These are phyloP conservation scores for Balearica regulorum DNA, from an alignment of 2,797 vertebrate species.

Conservation along the genomic window DNA sequence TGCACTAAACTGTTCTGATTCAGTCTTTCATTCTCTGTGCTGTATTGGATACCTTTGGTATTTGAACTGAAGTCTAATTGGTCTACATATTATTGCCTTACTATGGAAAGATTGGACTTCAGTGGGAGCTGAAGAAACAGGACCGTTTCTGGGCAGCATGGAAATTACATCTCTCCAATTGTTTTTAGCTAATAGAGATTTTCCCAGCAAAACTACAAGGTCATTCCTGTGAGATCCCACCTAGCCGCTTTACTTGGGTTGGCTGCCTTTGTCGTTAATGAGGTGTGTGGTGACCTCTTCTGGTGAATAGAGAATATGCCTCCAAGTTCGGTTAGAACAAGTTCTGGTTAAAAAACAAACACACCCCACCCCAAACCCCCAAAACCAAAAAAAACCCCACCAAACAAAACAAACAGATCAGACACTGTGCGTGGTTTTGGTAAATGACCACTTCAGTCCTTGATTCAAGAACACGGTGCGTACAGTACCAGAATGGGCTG, in stretches of 20 bases:
- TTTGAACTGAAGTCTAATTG: not conserved
- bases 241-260: no score
- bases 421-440: not conserved
- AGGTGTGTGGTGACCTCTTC: slow-evolving; percentile 52
- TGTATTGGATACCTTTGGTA: not conserved
- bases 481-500: not conserved
- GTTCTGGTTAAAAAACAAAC: not conserved
- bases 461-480: accelerated
- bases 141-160: not conserved
- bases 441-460: not conserved
- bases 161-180: accelerated
- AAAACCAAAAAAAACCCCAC: no score
- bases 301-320: not conserved
- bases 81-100: accelerated
- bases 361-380: no score
- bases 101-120: not conserved
- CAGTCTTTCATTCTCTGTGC: not conserved
- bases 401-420: not conserved
- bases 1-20: not conserved
- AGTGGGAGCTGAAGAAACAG: not conserved
- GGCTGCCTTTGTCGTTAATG: not conserved
- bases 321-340: accelerated
- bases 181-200: not conserved
- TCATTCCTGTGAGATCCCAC: not conserved
- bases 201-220: not conserved